Percentiles rank a stretch among this genome's conserved stretches.
phyloP scores from a whole-genome alignment of 2,113 vertebrate species.

The Terrapene triunguis region DNA sequence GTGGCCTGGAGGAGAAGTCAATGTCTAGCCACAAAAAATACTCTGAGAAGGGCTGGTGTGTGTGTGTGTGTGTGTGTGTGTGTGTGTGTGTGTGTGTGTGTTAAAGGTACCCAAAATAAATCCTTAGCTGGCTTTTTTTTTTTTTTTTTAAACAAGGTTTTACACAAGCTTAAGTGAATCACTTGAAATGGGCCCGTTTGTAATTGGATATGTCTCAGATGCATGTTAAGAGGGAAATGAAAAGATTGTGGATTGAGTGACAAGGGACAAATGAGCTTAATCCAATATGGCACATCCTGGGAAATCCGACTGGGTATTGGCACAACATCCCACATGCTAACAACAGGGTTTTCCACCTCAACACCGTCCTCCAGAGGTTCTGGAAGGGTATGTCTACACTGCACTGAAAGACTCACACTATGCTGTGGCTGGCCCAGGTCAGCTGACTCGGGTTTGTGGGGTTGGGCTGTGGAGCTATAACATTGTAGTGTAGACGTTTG shows the following conservation, averaged over 20 bases:
- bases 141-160: background rate
- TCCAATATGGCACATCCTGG: slow-evolving; percentile 27
- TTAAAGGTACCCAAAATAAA: background rate
- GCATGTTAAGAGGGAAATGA: slow-evolving; percentile 62
- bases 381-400: background rate
- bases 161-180: background rate
- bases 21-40: background rate
- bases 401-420: background rate
- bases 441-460: background rate
- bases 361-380: accelerated
- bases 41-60: background rate
- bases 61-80: background rate
- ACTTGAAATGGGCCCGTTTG: slow-evolving; percentile 20
- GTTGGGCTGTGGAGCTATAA: no score
- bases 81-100: background rate
- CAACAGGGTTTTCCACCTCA: slow-evolving; percentile 18
- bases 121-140: background rate
- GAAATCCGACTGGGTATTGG: slow-evolving; percentile 23
- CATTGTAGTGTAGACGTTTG: background rate
- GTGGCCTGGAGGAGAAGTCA: background rate
- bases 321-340: background rate
- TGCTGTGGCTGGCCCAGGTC: background rate
- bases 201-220: background rate
- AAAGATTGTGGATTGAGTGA: slow-evolving; percentile 55
- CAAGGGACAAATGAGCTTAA: slow-evolving; percentile 58